Evolutionary conservation across 37 sponge, comb jelly and placozoan species (phyloP), one percentile per base, ranked within the genome.

Genomic region (Ianthella basta): DNA sequence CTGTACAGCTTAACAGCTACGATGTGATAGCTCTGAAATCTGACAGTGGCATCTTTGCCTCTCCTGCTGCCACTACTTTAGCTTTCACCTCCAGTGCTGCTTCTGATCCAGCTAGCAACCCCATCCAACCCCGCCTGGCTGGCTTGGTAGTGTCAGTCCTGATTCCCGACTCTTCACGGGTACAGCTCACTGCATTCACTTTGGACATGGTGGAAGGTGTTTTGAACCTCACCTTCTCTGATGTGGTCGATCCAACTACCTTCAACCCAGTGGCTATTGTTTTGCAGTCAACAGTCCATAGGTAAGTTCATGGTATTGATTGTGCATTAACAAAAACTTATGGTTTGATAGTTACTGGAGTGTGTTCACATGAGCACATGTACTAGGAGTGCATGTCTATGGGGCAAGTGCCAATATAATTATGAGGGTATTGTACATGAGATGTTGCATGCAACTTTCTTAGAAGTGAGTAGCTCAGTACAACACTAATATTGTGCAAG

Each of bases 201-300:
- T 84, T 95, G 14, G 82, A 92, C 59, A 92, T 95, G 93, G 69
- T 82, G 16, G 60, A 29, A 60, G 96, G 96, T 15, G 24, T 81
- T 18, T 79, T 95, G 20, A 74, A 88, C 32, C 79, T 95, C 32
- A 92, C 91, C 13, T 95, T 95, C 80, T 72, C 84, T 77, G 93
- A 95, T 61, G 89, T 95, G 32, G 90, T 95, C 29, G 56, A 72
- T n/a, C 59, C 91, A 32, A 36, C 55, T 12, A 90, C 96, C 12
- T 90, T 95, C 85, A 77, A 90, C 61, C 88, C 93, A n/a, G 18
- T 53, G 2, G 86, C 89, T 21, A 80, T 95, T 36, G 85, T 88
- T 6, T 86, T 93, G 0, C 94, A 93, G 82, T 93, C 94, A 30
- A 44, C 72, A 5, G 53, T 55, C 18, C 81, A 33, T 0, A 75